Evolutionary conservation across 2,888 invertebrate genomes (phyloP).

Genomic region (Tipula helvola): DNA sequence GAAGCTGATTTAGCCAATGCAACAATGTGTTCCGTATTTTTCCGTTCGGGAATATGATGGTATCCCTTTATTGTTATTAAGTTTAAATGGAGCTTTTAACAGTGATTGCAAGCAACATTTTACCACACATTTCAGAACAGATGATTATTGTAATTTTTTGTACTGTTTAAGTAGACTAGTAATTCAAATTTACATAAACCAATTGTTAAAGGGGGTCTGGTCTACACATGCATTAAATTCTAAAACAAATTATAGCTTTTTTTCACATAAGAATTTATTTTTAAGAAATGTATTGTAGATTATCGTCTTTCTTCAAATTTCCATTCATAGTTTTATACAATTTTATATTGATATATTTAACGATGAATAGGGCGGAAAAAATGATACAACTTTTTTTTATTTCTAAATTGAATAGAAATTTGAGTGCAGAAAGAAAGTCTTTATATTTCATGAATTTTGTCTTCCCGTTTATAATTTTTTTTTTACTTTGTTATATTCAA

Average conservation of each 20-base stretch:
- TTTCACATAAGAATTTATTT: background rate
- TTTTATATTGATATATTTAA: background rate
- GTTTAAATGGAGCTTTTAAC: too few relatives aligned
- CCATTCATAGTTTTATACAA: background rate
- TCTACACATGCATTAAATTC: background rate
- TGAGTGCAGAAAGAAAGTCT: background rate
- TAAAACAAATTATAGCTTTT: background rate
- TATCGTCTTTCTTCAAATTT: background rate
- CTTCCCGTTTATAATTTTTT: background rate
- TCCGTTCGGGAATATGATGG: too few relatives aligned
- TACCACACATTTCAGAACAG: too few relatives aligned
- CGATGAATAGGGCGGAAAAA: background rate
- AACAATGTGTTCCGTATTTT: too few relatives aligned
- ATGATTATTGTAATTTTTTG: background rate
- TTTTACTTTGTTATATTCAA: background rate
- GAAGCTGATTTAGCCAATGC: too few relatives aligned
- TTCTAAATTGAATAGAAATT: background rate
- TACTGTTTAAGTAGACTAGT: too few relatives aligned
- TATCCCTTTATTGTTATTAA: too few relatives aligned
- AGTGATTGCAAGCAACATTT: too few relatives aligned
- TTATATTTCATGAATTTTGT: background rate
- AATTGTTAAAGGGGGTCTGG: background rate
- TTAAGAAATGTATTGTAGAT: background rate
- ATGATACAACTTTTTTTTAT: background rate
- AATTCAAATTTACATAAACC: too few relatives aligned